These are phyloP conservation scores for Gallinago nigripennis DNA, from an alignment of 2,797 vertebrate genomes.

Conservation along the genomic window DNA sequence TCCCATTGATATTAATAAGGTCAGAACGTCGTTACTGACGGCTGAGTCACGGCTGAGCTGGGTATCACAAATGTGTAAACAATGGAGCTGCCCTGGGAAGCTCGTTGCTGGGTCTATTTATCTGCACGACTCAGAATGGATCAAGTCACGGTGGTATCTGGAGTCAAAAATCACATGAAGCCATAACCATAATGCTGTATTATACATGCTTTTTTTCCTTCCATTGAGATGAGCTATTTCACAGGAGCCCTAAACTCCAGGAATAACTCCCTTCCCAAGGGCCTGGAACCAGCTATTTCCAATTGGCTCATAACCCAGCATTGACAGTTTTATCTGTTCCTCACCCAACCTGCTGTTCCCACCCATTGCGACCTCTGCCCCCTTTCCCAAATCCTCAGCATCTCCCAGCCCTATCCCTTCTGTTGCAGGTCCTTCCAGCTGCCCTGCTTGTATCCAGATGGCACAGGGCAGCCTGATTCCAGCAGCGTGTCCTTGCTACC, in stretches of 20 bases:
- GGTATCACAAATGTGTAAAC: not conserved
- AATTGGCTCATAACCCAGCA: not conserved
- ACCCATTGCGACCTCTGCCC: not conserved
- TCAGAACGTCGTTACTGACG: constrained; percentile 22
- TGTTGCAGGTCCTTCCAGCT: not conserved
- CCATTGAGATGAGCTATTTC: not conserved
- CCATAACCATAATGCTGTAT: not conserved
- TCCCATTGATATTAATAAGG: constrained; percentile 23
- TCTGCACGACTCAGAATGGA: not conserved
- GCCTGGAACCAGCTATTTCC: not conserved
- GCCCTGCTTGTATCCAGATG: not conserved
- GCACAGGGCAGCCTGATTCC: not conserved
- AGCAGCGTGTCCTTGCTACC: not conserved
- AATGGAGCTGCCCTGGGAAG: not conserved
- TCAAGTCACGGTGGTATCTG: not conserved
- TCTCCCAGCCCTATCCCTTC: not conserved
- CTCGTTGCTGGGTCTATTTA: not conserved
- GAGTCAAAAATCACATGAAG: not conserved
- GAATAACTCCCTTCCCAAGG: not conserved
- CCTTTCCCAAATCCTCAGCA: not conserved
- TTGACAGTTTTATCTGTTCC: not conserved
- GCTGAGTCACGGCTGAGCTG: constrained; percentile 37
- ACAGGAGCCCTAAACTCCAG: not conserved
- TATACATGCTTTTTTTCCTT: not conserved
- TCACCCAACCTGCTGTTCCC: not conserved